Evolutionary conservation across 2,888 invertebrate species (phyloP), one percentile per base, ranked within the genome.

Genomic region (Eristalis arbustorum): DNA sequence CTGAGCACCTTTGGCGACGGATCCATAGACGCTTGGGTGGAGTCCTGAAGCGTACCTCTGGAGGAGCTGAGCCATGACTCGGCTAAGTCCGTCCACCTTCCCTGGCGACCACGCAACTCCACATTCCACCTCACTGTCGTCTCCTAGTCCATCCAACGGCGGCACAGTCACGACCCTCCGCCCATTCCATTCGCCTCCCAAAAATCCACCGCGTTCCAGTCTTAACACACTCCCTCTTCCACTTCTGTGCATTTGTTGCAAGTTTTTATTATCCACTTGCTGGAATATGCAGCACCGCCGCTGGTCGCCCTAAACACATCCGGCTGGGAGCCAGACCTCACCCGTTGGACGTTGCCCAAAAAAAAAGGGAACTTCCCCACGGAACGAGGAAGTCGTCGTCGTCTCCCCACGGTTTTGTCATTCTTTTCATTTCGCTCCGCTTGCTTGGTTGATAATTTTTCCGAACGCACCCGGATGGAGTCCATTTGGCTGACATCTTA

Each of bases 381-480:
- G 57, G 23, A 61, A 5, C 4, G 31, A 73, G 57, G n/a, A 57
- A 11, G 37, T 59, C n/a, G n/a, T n/a, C 3, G 49, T 49, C 42
- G 14, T 37, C 56, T 64, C 37, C 64, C 37, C 37, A 59, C 22
- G 25, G 57, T 37, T 28, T 25, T 14, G 56, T 72, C 67, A 62
- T 81, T 81, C 71, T 61, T 73, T 76, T 22, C 82, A 82, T 71
- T 77, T 74, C 62, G 23, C 42, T 64, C 59, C 31, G 71, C 74
- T 78, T 78, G 63, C 74, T 73, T 71, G 74, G 87, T 79, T 75
- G 78, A 83, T 87, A 77, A 87, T 87, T 87, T 78, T 87, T 87
- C 79, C 83, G 83, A 83, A 83, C 78, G 83, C 83, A 87, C 74
- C 78, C 87, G 83, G 87, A 87, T 83, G 83, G 83, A 87, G 87